Base-by-base conservation (phyloP, 2,888 invertebrate genomes). In the Megamerina dolium region DNA sequence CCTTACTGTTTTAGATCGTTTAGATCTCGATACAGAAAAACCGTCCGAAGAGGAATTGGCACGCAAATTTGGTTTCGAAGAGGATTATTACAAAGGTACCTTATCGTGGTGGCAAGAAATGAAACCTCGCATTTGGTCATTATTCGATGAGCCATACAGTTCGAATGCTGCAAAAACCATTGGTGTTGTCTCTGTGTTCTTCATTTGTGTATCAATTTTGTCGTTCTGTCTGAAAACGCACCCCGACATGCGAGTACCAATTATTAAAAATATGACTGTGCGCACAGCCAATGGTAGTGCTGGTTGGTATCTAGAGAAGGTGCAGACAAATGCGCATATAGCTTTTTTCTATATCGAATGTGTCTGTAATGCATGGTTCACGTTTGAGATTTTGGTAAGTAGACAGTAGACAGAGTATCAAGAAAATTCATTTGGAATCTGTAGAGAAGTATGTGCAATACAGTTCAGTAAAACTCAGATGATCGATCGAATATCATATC, bases 191-290 rank as follows among this genome's bases (percentile, higher is more conserved):
- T 97, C 96, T 56, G 95, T 99, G 66, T 96, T 97, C 80, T 99
- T 99, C 82, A 97, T 99, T 74, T 93, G 96, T 77, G 89, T 96
- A 57, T 99, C 97, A 57, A 99, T 99, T 72, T 79, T 97, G 73
- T 95, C 97, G 59, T 99, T 99, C 79, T 99, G 99, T 77, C 81
- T 99, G 70, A 99, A 99, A 79, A 99, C 99, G 36, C 97, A 97
- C 75, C 97, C 99, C 53, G 96, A 93, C 74, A 90, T 96, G 89
- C 79, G 95, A 63, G 90, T 91, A 63, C 94, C 94, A 51, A 82
- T 87, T 61, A 86, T 93, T 57, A 78, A 79, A 60, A 87, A 88
- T 74, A 80, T 84, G 62, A 80, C 85, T 50, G 86, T 90, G 21
- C 79, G 79, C 57, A 86, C 83, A 33, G 82, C 86, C 34, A 80